Evolutionary conservation across 2,113 vertebrate species (phyloP), one percentile per base, ranked within the genome.

Genomic region (Sander lucioperca): DNA sequence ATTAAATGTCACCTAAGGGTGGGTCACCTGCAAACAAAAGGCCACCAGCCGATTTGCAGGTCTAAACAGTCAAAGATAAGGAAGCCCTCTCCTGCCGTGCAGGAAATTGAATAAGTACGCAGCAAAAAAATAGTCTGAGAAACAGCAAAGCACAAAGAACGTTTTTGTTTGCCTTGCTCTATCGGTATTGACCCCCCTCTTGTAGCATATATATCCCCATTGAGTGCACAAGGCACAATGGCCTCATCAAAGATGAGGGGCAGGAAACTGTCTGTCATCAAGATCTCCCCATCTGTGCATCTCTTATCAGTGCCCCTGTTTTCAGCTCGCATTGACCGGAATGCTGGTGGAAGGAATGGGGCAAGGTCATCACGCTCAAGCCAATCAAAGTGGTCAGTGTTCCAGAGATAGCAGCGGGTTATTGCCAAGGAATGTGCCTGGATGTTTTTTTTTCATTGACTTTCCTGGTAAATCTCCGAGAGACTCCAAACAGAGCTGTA

Each of bases 1-100:
- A 95, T 91, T 94, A 93, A 94, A 94, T 94, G 92, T 95, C 93
- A 94, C 92, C 84, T 89, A 76, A 58, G 88, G 91, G 91, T 81
- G 92, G 93, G 93, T 95, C 94, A 94, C 88, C 92, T 86, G 91
- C 93, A 93, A 93, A 95, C 94, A 95, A 94, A 94, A 93, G 93
- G 90, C 88, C 92, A 84, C 83, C 86, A 81, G 90, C 85, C 82
- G 90, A 90, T 94, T 93, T 92, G 86, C 93, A 94, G 93, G 92
- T 95, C 92, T 91, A 94, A 94, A 94, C 93, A 91, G 88, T 77
- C 76, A n/a, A 69, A 88, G 94, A 94, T 95, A 95, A 95, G 90
- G 86, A 85, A 86, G 69, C 85, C 88, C 84, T 89, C 89, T 94
- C 86, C 89, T 84, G 90, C 89, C 47, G 92, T 76, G 88, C 82